A percentile compares a stretch with the other conserved stretches of the same genome.
Evolutionary conservation across 2,113 vertebrate genomes (phyloP).

Genomic region (Dromiciops gliroides): DNA sequence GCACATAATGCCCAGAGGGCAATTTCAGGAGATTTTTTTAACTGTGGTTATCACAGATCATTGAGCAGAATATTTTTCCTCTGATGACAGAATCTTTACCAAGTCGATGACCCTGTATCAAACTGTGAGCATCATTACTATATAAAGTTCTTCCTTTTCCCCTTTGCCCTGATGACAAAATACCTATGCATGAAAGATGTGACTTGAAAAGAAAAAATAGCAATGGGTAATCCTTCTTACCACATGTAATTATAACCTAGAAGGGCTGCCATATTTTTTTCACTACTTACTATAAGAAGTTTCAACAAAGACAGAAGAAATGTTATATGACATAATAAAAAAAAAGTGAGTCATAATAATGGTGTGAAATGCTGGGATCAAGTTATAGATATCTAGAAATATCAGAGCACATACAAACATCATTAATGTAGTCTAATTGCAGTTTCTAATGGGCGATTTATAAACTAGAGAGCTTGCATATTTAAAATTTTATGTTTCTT

Average conservation of each 20-base stretch:
- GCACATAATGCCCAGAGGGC: neutral
- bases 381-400: neutral
- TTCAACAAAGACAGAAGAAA: neutral
- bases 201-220: neutral
- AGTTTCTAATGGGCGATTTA: neutral
- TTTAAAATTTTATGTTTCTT: neutral
- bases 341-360: neutral
- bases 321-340: neutral
- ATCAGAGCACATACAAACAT: neutral
- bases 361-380: neutral
- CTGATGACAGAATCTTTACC: constrained; percentile 22
- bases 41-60: constrained; percentile 32
- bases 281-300: neutral
- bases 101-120: constrained; percentile 36
- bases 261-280: constrained; percentile 6
- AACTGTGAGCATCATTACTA: neutral
- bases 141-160: neutral
- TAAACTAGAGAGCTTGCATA: neutral
- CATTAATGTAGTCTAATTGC: neutral
- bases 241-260: neutral
- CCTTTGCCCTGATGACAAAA: neutral
- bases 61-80: constrained; percentile 57
- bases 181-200: neutral
- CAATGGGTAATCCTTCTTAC: neutral
- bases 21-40: neutral